Base-by-base conservation (phyloP, 2,113 vertebrate genomes). In the Pelecanoides urinatrix region DNA sequence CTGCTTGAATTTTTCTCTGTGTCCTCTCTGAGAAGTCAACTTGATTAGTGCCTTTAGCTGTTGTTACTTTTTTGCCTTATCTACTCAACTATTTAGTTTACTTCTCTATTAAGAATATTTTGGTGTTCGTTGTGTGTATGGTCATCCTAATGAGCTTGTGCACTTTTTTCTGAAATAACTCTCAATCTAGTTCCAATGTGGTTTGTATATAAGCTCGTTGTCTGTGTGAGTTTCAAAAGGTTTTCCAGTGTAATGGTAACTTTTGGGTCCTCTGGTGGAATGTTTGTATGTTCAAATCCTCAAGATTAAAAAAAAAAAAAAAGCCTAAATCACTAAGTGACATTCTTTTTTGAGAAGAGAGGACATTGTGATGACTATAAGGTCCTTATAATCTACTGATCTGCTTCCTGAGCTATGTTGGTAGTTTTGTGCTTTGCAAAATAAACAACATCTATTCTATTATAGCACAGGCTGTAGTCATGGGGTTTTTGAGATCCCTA, bases 171-270 rank as follows among this genome's bases (percentile, higher is more conserved):
- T 76, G 27, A 62, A 82, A 40, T 55, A 45, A 38, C 4, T 50
- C 16, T 44, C 11, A 3, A 0, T 53, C 12, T n/a, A 21, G 16
- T 56, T 82, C 10, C 1, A 0, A 6, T 56, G 16, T 2, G 1
- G 16, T 76, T 91, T 86, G 36, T 17, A 3, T 65, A 12, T 13
- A 10, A 52, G 44, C 55, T 85, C 10, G 5, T 9, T 70, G 9
- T 11, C 25, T 72, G 5, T 52, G 29, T 30, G 22, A 40, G 7
- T 92, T 88, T 61, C 65, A 19, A 30, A 47, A 56, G 6, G 5
- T 44, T 94, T 92, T 73, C 55, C 42, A 63, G 23, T 11, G 11
- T 21, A 40, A 16, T 16, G 4, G 32, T 78, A 63, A 12, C 9
- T 42, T 86, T 32, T 44, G 50, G 42, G 36, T 73, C 49, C 42